These are phyloP conservation scores for Julus scandinavius DNA, from an alignment of 2,888 invertebrate genomes.

Conservation along the genomic window DNA sequence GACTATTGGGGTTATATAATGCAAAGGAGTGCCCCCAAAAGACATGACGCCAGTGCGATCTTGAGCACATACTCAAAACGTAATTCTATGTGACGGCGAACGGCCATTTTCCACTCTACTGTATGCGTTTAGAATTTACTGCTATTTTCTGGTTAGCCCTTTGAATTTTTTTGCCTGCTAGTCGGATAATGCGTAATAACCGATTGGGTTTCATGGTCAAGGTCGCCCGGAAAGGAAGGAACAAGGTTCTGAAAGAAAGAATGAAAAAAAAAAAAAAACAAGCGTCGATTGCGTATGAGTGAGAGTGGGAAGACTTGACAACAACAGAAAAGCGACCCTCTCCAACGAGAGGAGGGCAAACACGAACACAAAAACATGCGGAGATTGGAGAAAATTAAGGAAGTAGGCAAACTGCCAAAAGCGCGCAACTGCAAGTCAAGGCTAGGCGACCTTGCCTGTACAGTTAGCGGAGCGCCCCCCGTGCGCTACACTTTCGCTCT, in stretches of 20 bases:
- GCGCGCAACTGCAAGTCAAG: constrained; percentile 7
- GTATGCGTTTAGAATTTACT: background rate
- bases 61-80: background rate
- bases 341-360: constrained; percentile 21
- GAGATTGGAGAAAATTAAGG: constrained; percentile 51
- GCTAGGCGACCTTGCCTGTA: constrained; percentile 49
- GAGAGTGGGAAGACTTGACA: constrained; percentile 44
- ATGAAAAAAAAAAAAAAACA: background rate
- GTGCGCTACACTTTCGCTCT: constrained; percentile 23
- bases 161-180: background rate
- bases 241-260: constrained; percentile 11
- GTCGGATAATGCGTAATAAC: constrained; percentile 36
- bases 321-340: constrained; percentile 48
- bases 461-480: constrained; percentile 42
- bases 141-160: constrained; percentile 9
- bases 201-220: constrained; percentile 51
- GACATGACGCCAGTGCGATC: background rate
- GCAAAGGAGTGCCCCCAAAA: background rate
- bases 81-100: background rate
- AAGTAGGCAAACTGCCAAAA: constrained; percentile 50
- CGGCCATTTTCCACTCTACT: no score
- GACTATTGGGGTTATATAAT: no score
- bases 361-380: constrained; percentile 30
- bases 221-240: constrained; percentile 45
- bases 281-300: background rate